Percentiles rank a stretch among this genome's conserved stretches.
Evolutionary conservation across 2,797 vertebrate genomes (phyloP).

Genomic region (Pangasius djambal): DNA sequence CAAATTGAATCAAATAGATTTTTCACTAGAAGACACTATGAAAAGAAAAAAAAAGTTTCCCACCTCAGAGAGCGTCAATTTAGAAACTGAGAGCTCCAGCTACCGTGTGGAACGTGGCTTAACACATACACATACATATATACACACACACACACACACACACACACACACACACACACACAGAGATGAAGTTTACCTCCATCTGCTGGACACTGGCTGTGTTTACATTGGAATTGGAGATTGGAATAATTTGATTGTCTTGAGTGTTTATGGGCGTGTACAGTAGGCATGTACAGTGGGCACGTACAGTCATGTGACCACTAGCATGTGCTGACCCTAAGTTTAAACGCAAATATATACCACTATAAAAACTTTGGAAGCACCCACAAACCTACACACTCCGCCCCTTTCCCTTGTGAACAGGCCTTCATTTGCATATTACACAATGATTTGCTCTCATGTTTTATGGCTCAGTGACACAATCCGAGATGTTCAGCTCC

Average conservation of each 20-base stretch:
- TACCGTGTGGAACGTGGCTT: background rate
- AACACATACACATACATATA: background rate
- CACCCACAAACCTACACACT: background rate
- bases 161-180: background rate
- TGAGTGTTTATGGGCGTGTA: background rate
- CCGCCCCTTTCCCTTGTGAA: background rate
- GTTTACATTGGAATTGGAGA: background rate
- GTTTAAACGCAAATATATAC: background rate
- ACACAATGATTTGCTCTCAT: too few species aligned
- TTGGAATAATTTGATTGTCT: background rate
- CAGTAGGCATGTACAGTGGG: background rate
- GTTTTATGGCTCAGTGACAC: background rate
- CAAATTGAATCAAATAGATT: background rate
- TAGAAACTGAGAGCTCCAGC: background rate
- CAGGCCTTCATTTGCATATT: background rate
- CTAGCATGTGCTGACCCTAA: background rate
- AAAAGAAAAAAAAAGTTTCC: background rate
- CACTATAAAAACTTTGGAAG: background rate
- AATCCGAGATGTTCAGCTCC: background rate
- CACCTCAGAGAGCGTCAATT: background rate
- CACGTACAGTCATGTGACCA: too few species aligned
- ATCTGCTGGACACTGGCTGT: background rate
- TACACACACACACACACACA: background rate
- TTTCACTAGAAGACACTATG: background rate
- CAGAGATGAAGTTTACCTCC: background rate